Evolutionary conservation across 2,888 invertebrate genomes (phyloP).

Genomic region (Scaptomyza flava): DNA sequence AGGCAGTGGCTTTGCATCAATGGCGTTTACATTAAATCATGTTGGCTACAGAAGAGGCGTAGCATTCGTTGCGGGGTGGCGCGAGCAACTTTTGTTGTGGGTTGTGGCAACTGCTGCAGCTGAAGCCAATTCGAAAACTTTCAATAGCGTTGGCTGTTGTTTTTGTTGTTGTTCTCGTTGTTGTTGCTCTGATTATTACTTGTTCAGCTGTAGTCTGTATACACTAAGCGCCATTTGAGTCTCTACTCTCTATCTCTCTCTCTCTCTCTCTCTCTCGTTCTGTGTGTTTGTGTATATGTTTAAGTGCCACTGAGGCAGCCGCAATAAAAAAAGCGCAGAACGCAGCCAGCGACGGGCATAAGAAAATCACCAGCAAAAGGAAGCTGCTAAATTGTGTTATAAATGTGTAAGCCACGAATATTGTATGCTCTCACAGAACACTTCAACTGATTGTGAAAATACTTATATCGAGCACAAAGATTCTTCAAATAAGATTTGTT

Average conservation of each 20-base stretch:
- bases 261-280: slow-evolving; percentile 5
- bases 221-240: slow-evolving; percentile 51
- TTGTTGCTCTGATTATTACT: slow-evolving; percentile 60
- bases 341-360: slow-evolving; percentile 2
- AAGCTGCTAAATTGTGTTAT: slow-evolving; percentile 5
- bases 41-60: slow-evolving; percentile 6
- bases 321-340: slow-evolving; percentile 64
- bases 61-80: neutral
- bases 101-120: slow-evolving; percentile 28
- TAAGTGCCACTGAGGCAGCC: slow-evolving; percentile 54
- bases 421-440: slow-evolving; percentile 23
- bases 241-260: too few species aligned
- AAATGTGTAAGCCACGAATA: slow-evolving; percentile 2
- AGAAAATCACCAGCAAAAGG: slow-evolving; percentile 13
- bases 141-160: slow-evolving; percentile 56
- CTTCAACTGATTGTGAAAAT: too few species aligned
- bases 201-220: slow-evolving; percentile 40
- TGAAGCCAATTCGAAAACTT: slow-evolving; percentile 63
- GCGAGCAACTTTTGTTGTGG: slow-evolving; percentile 10
- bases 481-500: too few species aligned
- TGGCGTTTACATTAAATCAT: slow-evolving; percentile 68
- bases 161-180: slow-evolving; percentile 23
- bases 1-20: slow-evolving; percentile 39
- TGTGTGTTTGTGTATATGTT: slow-evolving; percentile 22
- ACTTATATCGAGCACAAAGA: too few species aligned